Evolutionary conservation across 2,888 invertebrate species (phyloP), one percentile per base, ranked within the genome.

Genomic region (Melinopterus prodromus): DNA sequence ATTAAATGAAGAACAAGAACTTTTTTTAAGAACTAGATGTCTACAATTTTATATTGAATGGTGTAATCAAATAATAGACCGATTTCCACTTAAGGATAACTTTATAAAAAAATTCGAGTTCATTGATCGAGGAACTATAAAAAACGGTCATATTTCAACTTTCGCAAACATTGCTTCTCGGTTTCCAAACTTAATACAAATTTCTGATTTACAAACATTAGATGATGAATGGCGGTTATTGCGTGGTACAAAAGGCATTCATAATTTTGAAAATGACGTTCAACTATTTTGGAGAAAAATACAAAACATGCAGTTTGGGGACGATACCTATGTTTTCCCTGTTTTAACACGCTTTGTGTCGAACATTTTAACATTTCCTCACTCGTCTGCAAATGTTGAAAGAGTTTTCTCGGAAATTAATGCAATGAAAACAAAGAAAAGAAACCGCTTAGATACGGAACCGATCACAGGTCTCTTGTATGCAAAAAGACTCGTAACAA

Each of bases 151-250:
- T 16, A 26, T 72, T 72, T 14, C 72, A 72, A 35, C 16, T 72
- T 2, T 6, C 14, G 15, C 71, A 71, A n/a, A 71, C 16, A 26
- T 71, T 16, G 71, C 71, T 71, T 16, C 16, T 71, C 16, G 15
- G 6, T 71, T 71, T 71, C 71, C 71, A 7, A 71, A 71, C 14
- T 26, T 72, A 7, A 72, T 72, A 35, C 35, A 72, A 35, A 36
- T 3, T 35, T 16, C 35, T 36, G 36, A 35, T 26, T 26, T 16
- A 7, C 72, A 72, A 72, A 26, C 72, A 35, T 4, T 72, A 26
- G 72, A 72, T 72, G 26, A 72, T 26, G 72, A 72, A 72, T 72
- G 72, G 72, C 72, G 72, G 26, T 36, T 72, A 35, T 72, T 72
- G 36, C 72, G 72, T 16, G 36, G 16, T 71, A 71, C 9, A 4